Evolutionary conservation across 2,797 vertebrate genomes (phyloP).

Genomic region (Anolis apletophallus): DNA sequence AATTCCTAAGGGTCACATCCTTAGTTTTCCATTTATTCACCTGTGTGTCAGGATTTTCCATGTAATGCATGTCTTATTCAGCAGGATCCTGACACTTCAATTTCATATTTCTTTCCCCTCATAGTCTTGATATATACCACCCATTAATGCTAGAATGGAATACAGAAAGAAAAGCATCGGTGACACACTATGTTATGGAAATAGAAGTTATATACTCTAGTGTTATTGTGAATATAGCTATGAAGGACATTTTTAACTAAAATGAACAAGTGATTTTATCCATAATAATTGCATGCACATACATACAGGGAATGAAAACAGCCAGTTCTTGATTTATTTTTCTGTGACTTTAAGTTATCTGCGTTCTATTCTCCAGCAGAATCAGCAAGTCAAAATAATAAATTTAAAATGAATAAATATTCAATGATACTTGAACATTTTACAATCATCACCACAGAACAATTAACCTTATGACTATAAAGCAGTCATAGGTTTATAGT

Average conservation of each 20-base stretch:
- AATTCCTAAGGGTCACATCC: conserved; percentile 19
- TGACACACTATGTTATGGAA: conserved; percentile 12
- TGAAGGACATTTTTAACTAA: conserved; percentile 6
- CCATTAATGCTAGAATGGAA: neutral
- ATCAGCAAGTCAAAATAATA: neutral
- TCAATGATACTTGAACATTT: rapidly evolving
- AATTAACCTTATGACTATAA: neutral
- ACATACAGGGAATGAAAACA: conserved; percentile 41
- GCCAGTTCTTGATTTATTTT: neutral
- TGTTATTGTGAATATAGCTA: conserved; percentile 14
- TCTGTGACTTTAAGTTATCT: neutral
- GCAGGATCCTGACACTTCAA: conserved; percentile 5
- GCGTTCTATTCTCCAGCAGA: neutral
- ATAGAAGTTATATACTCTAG: neutral
- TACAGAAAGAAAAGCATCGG: neutral
- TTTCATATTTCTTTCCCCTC: conserved; percentile 19
- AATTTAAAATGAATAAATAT: neutral
- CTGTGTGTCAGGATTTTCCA: conserved; percentile 21
- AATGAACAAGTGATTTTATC: neutral
- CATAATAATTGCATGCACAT: conserved; percentile 34
- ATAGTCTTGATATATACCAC: neutral
- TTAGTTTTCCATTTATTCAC: conserved; percentile 19
- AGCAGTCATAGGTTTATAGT: neutral
- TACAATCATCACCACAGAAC: neutral
- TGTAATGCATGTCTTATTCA: conserved; percentile 22